These are phyloP conservation scores for Philhelius pedissequus DNA, from an alignment of 2,888 invertebrate genomes.

Conservation along the genomic window DNA sequence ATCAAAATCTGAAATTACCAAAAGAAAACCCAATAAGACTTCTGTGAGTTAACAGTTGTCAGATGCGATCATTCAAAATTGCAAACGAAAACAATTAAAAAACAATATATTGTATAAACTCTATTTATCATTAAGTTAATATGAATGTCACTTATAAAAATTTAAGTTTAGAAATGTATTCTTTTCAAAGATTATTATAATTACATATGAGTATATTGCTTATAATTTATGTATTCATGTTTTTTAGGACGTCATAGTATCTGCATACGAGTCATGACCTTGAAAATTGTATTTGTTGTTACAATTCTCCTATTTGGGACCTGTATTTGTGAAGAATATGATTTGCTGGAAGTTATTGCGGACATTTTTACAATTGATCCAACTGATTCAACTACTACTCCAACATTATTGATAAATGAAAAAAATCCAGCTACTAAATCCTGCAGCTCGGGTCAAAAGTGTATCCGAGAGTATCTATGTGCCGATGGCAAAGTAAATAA, in stretches of 20 bases:
- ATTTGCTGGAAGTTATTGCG: background rate
- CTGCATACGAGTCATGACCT: background rate
- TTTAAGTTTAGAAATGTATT: too few species aligned
- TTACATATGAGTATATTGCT: too few species aligned
- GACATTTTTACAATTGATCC: background rate
- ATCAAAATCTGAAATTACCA: too few species aligned
- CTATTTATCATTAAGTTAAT: too few species aligned
- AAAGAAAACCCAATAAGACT: too few species aligned
- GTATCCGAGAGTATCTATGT: constrained; percentile 89
- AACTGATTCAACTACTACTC: background rate
- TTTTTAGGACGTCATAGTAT: background rate
- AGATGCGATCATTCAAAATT: too few species aligned
- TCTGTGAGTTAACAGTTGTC: too few species aligned
- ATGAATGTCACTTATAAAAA: too few species aligned
- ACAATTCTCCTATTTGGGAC: background rate
- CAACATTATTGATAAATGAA: background rate
- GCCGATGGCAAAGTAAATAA: constrained; percentile 84
- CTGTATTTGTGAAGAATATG: background rate
- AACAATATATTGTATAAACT: too few species aligned
- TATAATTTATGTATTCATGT: background rate
- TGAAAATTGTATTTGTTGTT: background rate
- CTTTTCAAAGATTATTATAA: too few species aligned
- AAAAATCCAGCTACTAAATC: background rate
- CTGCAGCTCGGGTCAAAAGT: constrained; percentile 81
- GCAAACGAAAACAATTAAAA: too few species aligned